phyloP scores from a whole-genome alignment of 37 sponge, comb jelly and placozoan genomes.

The Halichondria panicea region DNA sequence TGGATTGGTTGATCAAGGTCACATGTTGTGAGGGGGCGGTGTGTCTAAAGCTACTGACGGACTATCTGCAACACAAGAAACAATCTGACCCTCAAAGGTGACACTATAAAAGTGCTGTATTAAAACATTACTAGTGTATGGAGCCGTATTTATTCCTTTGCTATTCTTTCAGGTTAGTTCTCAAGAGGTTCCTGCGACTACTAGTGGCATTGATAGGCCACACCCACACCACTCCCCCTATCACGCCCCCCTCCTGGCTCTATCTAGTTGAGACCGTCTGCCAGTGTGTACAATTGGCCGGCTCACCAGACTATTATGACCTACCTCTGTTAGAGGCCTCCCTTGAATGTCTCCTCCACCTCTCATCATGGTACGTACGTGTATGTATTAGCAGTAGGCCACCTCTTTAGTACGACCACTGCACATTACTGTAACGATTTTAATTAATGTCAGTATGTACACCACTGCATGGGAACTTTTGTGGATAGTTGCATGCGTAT shows the following conservation, averaged over 20 bases:
- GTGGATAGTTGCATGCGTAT: not conserved
- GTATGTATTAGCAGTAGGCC: not conserved
- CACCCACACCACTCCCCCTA: too few species aligned
- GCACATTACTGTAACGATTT: not conserved
- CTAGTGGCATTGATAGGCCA: not conserved
- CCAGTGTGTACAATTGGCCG: conserved; percentile 48
- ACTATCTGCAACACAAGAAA: not conserved
- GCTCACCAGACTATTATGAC: conserved; percentile 61
- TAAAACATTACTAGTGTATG: not conserved
- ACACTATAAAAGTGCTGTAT: not conserved
- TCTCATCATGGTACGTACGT: conserved; percentile 15
- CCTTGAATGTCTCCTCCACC: conserved; percentile 46
- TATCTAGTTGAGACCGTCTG: conserved; percentile 14
- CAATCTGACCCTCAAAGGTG: not conserved
- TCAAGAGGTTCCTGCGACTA: conserved; percentile 23
- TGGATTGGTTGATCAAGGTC: conserved; percentile 11
- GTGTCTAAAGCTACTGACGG: conserved; percentile 9
- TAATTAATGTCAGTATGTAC: not conserved
- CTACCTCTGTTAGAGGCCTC: conserved; percentile 56
- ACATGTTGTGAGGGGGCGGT: not conserved
- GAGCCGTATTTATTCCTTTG: not conserved
- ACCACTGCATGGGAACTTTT: too few species aligned
- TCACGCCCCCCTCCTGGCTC: too few species aligned
- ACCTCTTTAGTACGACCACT: not conserved
- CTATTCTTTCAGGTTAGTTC: not conserved